A percentile compares a stretch with the other conserved stretches of the same genome.
Conservation (phyloP, 92 coral and sea anemone species). For the Metridium senile region DNA sequence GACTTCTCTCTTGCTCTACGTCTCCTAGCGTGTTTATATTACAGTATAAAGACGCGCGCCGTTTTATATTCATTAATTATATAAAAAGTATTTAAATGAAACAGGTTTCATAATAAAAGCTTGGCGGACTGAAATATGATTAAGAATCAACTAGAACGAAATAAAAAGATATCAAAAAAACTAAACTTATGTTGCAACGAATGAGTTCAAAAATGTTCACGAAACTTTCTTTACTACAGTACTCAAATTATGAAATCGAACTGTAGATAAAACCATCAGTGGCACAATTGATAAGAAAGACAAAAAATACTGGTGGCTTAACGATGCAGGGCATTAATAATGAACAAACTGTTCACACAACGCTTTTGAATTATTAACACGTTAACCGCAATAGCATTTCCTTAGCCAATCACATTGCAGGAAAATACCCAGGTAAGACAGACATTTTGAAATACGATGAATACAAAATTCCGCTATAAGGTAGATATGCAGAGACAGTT, state of each 20-base stretch:
- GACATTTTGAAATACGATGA: not conserved
- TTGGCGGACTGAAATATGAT: not conserved
- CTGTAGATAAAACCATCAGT: not conserved
- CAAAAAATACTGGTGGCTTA: too few relatives aligned
- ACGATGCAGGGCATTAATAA: not conserved
- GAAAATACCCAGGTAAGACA: not conserved
- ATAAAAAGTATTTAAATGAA: too few relatives aligned
- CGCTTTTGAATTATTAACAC: slow-evolving; percentile 19
- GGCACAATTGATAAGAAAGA: not conserved
- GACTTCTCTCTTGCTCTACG: too few relatives aligned
- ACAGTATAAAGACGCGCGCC: too few relatives aligned
- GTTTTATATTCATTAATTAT: too few relatives aligned
- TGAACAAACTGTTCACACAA: slow-evolving; percentile 14
- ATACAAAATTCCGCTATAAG: not conserved
- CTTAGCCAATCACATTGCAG: slow-evolving; percentile 1
- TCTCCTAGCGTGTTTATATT: too few relatives aligned
- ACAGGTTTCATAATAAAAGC: too few relatives aligned
- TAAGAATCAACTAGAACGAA: not conserved
- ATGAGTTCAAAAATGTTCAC: not conserved
- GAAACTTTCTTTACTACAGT: not conserved
- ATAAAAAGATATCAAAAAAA: too few relatives aligned
- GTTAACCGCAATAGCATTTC: slow-evolving; percentile 6
- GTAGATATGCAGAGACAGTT: too few relatives aligned
- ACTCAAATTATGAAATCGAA: not conserved
- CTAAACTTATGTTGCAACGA: not conserved